Evolutionary conservation across 2,797 vertebrate genomes (phyloP).

Genomic region (Chiroxiphia lanceolata): DNA sequence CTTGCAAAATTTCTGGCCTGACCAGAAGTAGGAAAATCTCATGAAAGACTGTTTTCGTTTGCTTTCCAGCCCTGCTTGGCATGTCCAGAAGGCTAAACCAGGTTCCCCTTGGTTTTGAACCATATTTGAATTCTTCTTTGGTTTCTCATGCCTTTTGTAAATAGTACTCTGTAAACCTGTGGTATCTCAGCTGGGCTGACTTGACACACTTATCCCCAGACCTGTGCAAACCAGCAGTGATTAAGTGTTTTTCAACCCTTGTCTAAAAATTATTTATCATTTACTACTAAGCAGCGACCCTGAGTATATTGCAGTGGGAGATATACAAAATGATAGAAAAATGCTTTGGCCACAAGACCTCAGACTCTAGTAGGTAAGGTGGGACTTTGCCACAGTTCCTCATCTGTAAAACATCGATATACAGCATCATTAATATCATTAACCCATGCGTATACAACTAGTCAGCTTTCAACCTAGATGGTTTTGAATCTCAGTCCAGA

Average conservation of each 20-base stretch:
- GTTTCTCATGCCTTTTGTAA: constrained; percentile 46
- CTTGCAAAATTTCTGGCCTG: constrained; percentile 54
- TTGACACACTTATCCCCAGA: neutral
- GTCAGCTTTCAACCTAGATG: neutral
- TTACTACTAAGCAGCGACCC: neutral
- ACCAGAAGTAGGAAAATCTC: constrained; percentile 52
- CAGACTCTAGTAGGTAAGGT: neutral
- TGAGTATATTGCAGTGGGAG: neutral
- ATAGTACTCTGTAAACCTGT: neutral
- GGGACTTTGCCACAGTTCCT: neutral
- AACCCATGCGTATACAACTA: neutral
- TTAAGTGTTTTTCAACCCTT: neutral
- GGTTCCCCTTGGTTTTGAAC: constrained; percentile 33
- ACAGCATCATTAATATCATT: neutral
- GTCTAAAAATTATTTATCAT: neutral
- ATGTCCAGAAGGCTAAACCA: constrained; percentile 21
- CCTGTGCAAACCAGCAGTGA: neutral
- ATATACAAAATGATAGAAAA: neutral
- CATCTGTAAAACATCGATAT: neutral
- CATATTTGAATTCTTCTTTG: constrained; percentile 16
- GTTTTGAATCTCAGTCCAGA: neutral
- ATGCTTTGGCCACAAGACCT: neutral
- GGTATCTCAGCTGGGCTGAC: constrained; percentile 15
- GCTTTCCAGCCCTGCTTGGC: constrained; percentile 47
- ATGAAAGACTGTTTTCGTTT: constrained; percentile 9